A percentile compares a stretch with the other conserved stretches of the same genome.
Evolutionary conservation across 2,113 vertebrate species (phyloP).

Genomic region (Protobothrops flavoviridis): DNA sequence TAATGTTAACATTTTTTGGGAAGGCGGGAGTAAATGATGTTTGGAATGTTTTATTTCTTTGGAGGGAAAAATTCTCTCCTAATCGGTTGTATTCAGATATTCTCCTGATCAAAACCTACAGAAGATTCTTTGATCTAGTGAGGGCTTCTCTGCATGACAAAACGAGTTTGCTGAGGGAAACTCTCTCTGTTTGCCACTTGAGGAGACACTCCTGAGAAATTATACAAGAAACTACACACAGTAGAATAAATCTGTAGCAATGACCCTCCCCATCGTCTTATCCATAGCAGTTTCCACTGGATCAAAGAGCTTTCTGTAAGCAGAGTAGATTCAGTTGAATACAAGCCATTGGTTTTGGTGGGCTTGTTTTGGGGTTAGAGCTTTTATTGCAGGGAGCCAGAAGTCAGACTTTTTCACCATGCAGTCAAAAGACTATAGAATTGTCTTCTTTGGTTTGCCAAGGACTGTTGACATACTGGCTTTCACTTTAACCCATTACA

Average conservation of each 20-base stretch:
- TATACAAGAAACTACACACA: background rate
- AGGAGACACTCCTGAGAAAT: background rate
- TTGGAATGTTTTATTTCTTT: conserved; percentile 69
- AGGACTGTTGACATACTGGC: conserved; percentile 57
- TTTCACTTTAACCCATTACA: conserved; percentile 66
- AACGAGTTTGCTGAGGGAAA: background rate
- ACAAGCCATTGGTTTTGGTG: conserved; percentile 52
- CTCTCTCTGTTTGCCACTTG: no score
- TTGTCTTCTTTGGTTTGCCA: background rate
- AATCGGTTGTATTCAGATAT: conserved; percentile 29
- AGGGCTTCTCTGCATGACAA: background rate
- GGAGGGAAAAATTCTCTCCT: conserved; percentile 67
- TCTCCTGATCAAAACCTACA: background rate
- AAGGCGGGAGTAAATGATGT: conserved; percentile 67
- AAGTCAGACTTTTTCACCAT: conserved; percentile 74
- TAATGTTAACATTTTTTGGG: conserved; percentile 67
- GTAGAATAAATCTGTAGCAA: background rate
- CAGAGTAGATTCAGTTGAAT: background rate
- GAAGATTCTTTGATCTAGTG: background rate
- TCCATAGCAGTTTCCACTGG: background rate
- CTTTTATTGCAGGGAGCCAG: conserved; percentile 78
- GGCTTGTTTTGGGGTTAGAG: conserved; percentile 51
- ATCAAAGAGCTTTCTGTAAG: background rate
- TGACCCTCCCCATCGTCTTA: background rate
- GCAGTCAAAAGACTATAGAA: conserved; percentile 40